Evolutionary conservation across 2,113 vertebrate species (phyloP).

Genomic region (Microcebus murinus): DNA sequence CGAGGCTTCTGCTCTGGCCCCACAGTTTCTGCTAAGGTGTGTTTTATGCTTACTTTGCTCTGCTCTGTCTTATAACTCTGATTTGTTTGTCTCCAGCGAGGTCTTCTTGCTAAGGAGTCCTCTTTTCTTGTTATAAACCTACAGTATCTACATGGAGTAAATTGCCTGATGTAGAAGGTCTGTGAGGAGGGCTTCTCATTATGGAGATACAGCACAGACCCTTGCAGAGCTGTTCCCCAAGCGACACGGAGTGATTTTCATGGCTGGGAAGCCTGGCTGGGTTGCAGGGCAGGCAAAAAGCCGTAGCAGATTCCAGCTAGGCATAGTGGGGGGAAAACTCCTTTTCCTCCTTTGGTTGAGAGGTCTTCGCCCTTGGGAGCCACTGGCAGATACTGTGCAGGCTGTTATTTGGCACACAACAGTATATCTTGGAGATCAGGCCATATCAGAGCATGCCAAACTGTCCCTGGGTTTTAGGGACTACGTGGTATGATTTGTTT

Average conservation of each 20-base stretch:
- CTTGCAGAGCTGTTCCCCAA: background rate
- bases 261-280: too few species aligned
- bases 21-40: background rate
- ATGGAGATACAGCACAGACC: background rate
- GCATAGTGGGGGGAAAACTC: fast-evolving
- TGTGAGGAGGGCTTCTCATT: background rate
- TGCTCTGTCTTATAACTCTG: background rate
- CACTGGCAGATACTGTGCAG: background rate
- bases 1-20: background rate
- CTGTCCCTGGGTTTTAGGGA: background rate
- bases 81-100: background rate
- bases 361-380: background rate
- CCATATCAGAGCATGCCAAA: background rate
- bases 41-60: background rate
- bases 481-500: background rate
- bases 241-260: background rate
- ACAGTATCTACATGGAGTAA: background rate
- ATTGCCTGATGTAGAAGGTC: background rate
- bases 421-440: background rate
- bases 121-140: background rate
- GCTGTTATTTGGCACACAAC: background rate
- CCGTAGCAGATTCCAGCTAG: fast-evolving
- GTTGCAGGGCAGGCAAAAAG: background rate
- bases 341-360: background rate
- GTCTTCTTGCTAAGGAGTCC: background rate